phyloP scores from a whole-genome alignment of 1,140 invertebrate species.

The Macrotrachela quadricornifera region DNA sequence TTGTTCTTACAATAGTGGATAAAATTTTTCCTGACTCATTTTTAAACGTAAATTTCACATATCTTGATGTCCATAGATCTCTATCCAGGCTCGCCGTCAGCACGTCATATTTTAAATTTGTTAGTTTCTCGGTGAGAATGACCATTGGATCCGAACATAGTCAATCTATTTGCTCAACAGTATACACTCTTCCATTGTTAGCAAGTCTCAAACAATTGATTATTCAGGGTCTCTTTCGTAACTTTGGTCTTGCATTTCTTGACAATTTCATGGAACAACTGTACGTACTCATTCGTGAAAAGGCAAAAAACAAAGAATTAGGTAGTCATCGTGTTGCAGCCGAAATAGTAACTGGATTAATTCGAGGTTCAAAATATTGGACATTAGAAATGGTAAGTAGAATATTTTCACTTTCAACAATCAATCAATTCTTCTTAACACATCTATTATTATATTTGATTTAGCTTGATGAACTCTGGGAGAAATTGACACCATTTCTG shows the following conservation, averaged over 20 bases:
- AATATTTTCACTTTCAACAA: slow-evolving; percentile 3
- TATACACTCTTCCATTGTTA: too few relatives aligned
- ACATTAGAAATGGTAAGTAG: slow-evolving; percentile 35
- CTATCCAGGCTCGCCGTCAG: too few relatives aligned
- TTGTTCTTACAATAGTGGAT: too few relatives aligned
- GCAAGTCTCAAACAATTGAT: too few relatives aligned
- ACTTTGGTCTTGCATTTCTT: slow-evolving; percentile 41
- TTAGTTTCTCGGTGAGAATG: too few relatives aligned
- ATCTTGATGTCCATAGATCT: too few relatives aligned
- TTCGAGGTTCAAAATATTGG: slow-evolving; percentile 63
- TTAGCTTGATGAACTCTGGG: slow-evolving; percentile 35
- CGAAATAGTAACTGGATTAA: slow-evolving; percentile 52
- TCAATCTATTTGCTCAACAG: too few relatives aligned
- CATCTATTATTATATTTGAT: background rate
- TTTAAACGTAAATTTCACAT: too few relatives aligned
- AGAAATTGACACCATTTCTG: slow-evolving; percentile 39
- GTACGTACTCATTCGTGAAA: slow-evolving; percentile 40
- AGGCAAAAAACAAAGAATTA: slow-evolving; percentile 44
- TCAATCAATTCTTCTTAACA: too few relatives aligned
- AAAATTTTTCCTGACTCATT: too few relatives aligned
- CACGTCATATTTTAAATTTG: too few relatives aligned
- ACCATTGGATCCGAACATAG: too few relatives aligned
- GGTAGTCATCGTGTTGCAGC: slow-evolving; percentile 57
- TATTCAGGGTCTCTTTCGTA: slow-evolving; percentile 49
- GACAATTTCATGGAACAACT: slow-evolving; percentile 43